Conservation (phyloP, 2,113 vertebrate species). For the Sander lucioperca region DNA sequence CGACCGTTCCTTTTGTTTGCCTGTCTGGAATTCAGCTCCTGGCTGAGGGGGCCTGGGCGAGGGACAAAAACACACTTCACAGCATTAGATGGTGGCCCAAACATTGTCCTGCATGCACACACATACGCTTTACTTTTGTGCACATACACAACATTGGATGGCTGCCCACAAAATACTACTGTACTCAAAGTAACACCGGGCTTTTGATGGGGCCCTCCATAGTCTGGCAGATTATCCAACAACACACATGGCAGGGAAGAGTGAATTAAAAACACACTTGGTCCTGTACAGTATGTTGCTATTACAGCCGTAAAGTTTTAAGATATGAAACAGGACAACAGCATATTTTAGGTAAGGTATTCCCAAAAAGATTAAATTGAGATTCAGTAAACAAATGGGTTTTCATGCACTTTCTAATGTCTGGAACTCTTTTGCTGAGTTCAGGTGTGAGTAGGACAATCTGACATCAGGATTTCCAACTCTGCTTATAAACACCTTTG, state of each 20-base stretch:
- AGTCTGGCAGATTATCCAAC: slow-evolving; percentile 41
- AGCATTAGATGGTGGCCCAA: slow-evolving; percentile 38
- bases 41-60: slow-evolving; percentile 66
- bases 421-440: not conserved
- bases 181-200: slow-evolving; percentile 52
- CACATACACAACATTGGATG: slow-evolving; percentile 16
- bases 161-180: slow-evolving; percentile 34
- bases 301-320: not conserved
- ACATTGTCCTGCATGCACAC: slow-evolving; percentile 28
- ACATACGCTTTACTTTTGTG: slow-evolving; percentile 24
- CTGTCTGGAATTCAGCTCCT: slow-evolving; percentile 81
- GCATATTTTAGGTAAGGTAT: not conserved
- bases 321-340: slow-evolving; percentile 7
- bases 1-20: slow-evolving; percentile 76
- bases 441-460: not conserved
- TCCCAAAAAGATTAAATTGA: not conserved
- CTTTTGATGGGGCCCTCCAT: slow-evolving; percentile 47
- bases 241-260: not conserved
- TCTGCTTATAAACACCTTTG: not conserved
- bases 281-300: not conserved
- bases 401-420: not conserved
- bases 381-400: not conserved
- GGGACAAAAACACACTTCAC: slow-evolving; percentile 59
- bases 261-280: not conserved
- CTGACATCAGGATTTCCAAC: not conserved